Percentiles rank a stretch among this genome's conserved stretches.
Conservation (phyloP, 2,888 invertebrate species). For the Biston betularia region DNA sequence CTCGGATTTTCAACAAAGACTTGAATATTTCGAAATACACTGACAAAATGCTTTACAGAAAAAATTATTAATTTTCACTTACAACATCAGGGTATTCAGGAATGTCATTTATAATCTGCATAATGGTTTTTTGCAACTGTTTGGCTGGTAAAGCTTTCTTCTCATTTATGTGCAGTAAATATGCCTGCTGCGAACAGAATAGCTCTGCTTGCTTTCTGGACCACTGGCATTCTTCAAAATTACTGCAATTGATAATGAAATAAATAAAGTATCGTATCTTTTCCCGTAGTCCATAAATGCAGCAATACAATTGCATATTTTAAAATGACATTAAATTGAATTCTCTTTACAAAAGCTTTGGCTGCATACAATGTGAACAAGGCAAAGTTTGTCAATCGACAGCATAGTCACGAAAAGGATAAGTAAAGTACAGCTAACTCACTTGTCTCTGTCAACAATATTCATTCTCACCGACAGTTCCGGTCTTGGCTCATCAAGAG, state of each 20-base stretch:
- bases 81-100: constrained; percentile 94
- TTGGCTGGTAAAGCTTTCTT: constrained; percentile 91
- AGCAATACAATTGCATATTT: background rate
- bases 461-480: constrained; percentile 76
- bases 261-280: background rate
- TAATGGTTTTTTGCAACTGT: constrained; percentile 91
- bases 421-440: constrained; percentile 46
- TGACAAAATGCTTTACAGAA: no score
- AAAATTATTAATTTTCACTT: constrained; percentile 73
- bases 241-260: constrained; percentile 50
- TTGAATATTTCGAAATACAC: no score
- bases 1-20: no score
- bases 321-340: no score
- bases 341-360: no score
- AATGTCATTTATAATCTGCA: constrained; percentile 90
- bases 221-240: constrained; percentile 89
- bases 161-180: constrained; percentile 93
- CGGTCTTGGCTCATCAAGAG: constrained; percentile 70
- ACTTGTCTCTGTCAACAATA: constrained; percentile 78
- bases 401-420: background rate
- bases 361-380: no score
- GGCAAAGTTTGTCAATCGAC: no score
- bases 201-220: constrained; percentile 95
- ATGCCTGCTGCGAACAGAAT: constrained; percentile 95
- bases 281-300: background rate